A percentile compares a stretch with the other conserved stretches of the same genome.
phyloP scores from a whole-genome alignment of 1,140 invertebrate species.

The Cotesia typhae region DNA sequence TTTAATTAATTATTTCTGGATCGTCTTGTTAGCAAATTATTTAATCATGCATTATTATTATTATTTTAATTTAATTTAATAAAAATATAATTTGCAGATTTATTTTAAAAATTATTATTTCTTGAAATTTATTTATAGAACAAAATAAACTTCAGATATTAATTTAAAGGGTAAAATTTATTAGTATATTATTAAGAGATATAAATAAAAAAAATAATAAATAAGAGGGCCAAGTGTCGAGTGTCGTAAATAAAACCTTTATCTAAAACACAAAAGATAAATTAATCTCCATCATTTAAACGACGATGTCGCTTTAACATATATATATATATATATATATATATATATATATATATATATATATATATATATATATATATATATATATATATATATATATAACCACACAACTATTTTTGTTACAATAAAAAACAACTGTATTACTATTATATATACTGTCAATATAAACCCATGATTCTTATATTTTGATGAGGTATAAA shows the following conservation, averaged over 20 bases:
- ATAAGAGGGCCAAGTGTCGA: constrained; percentile 25
- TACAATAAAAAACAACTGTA: background rate
- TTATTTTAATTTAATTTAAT: too few species aligned
- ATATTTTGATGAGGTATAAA: too few species aligned
- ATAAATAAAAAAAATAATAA: background rate
- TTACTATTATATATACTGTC: too few species aligned
- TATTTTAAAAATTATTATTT: too few species aligned
- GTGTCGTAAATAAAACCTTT: constrained; percentile 29
- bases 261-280: constrained; percentile 23
- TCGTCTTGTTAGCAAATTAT: too few species aligned
- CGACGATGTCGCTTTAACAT: background rate
- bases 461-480: too few species aligned
- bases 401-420: constrained; percentile 15
- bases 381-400: background rate
- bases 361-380: background rate
- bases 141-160: too few species aligned
- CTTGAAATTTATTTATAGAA: too few species aligned
- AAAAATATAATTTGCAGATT: too few species aligned
- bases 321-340: too few species aligned
- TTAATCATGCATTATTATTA: too few species aligned
- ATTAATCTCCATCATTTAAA: constrained; percentile 16
- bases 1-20: too few species aligned
- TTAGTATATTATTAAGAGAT: background rate
- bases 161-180: background rate
- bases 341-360: background rate